A percentile compares a stretch with the other conserved stretches of the same genome.
Conservation (phyloP, 2,888 invertebrate species). For the Chymomyza amoena region DNA sequence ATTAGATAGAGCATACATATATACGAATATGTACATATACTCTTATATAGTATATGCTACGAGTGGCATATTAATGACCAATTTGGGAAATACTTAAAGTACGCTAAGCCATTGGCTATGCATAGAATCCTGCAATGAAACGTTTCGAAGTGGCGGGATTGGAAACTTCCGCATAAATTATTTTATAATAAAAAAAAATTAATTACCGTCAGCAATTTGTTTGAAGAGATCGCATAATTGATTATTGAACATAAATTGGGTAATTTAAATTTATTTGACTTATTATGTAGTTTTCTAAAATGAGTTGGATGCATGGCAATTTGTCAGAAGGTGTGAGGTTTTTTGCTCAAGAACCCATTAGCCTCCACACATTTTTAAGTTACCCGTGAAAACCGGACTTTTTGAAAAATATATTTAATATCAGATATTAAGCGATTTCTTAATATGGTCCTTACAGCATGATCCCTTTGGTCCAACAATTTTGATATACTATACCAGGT, state of each 20-base stretch:
- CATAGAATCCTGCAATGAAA: neutral
- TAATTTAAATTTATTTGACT: neutral
- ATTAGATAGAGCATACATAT: too few relatives aligned
- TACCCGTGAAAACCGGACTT: too few relatives aligned
- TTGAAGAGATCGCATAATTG: neutral
- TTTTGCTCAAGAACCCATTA: too few relatives aligned
- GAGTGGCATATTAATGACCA: constrained; percentile 38
- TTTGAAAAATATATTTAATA: too few relatives aligned
- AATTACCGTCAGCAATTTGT: neutral
- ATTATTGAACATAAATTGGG: neutral
- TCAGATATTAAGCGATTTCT: too few relatives aligned
- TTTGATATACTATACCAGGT: too few relatives aligned
- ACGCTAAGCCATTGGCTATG: neutral
- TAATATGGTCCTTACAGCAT: too few relatives aligned
- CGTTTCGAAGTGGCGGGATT: neutral
- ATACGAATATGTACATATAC: too few relatives aligned
- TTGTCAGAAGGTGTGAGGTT: too few relatives aligned
- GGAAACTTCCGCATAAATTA: neutral
- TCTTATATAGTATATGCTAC: constrained; percentile 1
- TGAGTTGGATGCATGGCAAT: too few relatives aligned
- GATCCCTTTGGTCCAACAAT: too few relatives aligned
- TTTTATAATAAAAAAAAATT: neutral
- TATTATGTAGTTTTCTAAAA: neutral
- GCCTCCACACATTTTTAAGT: too few relatives aligned
- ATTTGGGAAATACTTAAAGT: neutral